phyloP scores from a whole-genome alignment of 2,797 vertebrate genomes.

The Chelon labrosus region DNA sequence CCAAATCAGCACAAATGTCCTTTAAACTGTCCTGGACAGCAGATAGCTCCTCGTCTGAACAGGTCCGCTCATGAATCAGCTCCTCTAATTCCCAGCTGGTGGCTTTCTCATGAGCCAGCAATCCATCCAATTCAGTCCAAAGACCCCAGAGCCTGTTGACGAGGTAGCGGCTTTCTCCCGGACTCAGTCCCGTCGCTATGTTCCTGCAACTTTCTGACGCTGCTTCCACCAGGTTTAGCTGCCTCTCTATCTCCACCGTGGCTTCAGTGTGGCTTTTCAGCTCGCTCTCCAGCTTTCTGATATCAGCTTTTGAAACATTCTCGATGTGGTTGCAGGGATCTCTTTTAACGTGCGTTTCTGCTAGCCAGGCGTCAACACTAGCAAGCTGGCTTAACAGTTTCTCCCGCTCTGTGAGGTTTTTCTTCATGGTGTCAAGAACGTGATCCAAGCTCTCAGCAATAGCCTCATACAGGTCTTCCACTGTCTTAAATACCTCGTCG shows the following conservation, averaged over 20 bases:
- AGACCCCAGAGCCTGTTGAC: slow-evolving; percentile 77
- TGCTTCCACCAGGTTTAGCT: slow-evolving; percentile 74
- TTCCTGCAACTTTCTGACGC: slow-evolving; percentile 76
- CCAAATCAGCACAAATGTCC: slow-evolving; percentile 68
- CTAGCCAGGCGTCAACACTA: slow-evolving; percentile 83
- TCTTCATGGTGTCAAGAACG: slow-evolving; percentile 84
- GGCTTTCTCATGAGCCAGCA: slow-evolving; percentile 74
- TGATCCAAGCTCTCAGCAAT: slow-evolving; percentile 82
- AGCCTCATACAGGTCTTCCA: slow-evolving; percentile 84
- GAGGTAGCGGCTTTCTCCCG: slow-evolving; percentile 79
- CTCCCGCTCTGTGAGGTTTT: slow-evolving; percentile 83
- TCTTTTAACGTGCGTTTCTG: slow-evolving; percentile 70
- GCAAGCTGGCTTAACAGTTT: slow-evolving; percentile 81
- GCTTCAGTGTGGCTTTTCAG: slow-evolving; percentile 72
- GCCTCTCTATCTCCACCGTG: slow-evolving; percentile 80
- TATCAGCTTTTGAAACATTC: slow-evolving; percentile 65
- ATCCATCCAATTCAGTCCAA: slow-evolving; percentile 70
- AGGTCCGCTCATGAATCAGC: slow-evolving; percentile 73
- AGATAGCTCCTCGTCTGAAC: slow-evolving; percentile 73
- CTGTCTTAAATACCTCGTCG: slow-evolving; percentile 74
- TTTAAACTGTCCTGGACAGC: slow-evolving; percentile 72
- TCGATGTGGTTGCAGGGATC: slow-evolving; percentile 61
- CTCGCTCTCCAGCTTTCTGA: slow-evolving; percentile 78
- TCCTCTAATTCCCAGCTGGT: slow-evolving; percentile 80
- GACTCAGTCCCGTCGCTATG: slow-evolving; percentile 58